Evolutionary conservation across 2,797 vertebrate species (phyloP), one percentile per base, ranked within the genome.

Genomic region (Acanthornis magna): DNA sequence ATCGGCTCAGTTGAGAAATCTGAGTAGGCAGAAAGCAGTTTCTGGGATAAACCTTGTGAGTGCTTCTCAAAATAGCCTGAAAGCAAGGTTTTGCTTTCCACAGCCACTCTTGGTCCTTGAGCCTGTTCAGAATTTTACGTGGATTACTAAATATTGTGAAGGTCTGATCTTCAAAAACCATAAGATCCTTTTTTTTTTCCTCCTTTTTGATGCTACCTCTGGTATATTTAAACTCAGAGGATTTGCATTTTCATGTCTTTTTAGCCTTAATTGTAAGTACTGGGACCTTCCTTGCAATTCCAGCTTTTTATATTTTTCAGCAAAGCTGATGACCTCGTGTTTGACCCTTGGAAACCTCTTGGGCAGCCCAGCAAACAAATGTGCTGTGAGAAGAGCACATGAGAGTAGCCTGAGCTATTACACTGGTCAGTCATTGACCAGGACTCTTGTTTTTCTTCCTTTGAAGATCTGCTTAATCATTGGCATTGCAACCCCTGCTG

Each of bases 11-110:
- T 42, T 88, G 95, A 95, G 95, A 96, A 96, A 97, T 94, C 87
- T 78, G 93, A 97, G 95, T 88, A 95, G 95, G 95, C 93, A 96
- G 93, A 96, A 96, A 94, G 93, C 96, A 92, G 89, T 96, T 94
- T 93, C 91, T 96, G 91, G 95, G 92, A 55, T 94, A 96, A 96
- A 95, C 92, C 87, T 91, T 96, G 81, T 85, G 87, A 94, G 92
- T 83, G 85, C 75, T 97, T 88, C 95, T 94, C 81, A 81, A 96
- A 95, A 96, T 93, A 97, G 91, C 83, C 85, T 58, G 61, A 80
- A 97, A 96, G 86, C 34, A 77, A 74, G 68, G 75, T 76, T 95
- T 90, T 90, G 77, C 74, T 82, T 95, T 91, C 60, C n/a, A 16
- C 74, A 74, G 80, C 45, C 12, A 0, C 38, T 68, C 60, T 61